Conservation (phyloP, 2,888 invertebrate species). For the Blastobasis adustella region DNA sequence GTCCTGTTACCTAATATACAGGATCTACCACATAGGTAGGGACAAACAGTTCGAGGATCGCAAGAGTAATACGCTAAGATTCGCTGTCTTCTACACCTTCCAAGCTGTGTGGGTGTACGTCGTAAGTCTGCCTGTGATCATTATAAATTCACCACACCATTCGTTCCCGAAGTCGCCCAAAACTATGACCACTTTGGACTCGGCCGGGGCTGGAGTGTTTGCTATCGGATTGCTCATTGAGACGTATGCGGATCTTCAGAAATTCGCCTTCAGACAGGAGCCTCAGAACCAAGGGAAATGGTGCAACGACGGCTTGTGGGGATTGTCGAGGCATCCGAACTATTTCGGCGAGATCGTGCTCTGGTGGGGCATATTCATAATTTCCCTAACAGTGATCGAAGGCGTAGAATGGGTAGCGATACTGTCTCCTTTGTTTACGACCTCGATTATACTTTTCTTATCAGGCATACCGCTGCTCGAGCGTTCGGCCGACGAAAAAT, state of each 20-base stretch:
- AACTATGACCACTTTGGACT: constrained; percentile 91
- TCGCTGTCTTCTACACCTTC: constrained; percentile 95
- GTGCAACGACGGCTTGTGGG: constrained; percentile 94
- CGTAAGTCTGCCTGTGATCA: constrained; percentile 93
- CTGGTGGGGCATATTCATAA: constrained; percentile 95
- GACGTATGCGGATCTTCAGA: constrained; percentile 93
- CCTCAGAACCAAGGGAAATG: constrained; percentile 92
- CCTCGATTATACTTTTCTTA: constrained; percentile 89
- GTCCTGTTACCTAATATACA: constrained; percentile 91
- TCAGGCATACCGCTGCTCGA: constrained; percentile 94
- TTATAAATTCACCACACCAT: constrained; percentile 90
- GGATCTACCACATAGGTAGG: constrained; percentile 92
- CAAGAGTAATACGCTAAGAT: constrained; percentile 88
- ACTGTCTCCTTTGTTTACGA: constrained; percentile 90
- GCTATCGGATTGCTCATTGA: constrained; percentile 90
- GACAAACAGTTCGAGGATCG: constrained; percentile 94
- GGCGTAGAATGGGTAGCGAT: constrained; percentile 91
- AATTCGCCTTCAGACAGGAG: constrained; percentile 92
- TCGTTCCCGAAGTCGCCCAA: constrained; percentile 83
- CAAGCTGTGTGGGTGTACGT: constrained; percentile 94
- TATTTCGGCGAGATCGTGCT: constrained; percentile 95
- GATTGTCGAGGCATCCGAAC: constrained; percentile 92
- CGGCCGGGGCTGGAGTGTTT: constrained; percentile 89
- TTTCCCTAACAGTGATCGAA: constrained; percentile 89
- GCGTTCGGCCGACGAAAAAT: constrained; percentile 90